phyloP scores from a whole-genome alignment of 1,140 invertebrate genomes.

The Drosophila persimilis region DNA sequence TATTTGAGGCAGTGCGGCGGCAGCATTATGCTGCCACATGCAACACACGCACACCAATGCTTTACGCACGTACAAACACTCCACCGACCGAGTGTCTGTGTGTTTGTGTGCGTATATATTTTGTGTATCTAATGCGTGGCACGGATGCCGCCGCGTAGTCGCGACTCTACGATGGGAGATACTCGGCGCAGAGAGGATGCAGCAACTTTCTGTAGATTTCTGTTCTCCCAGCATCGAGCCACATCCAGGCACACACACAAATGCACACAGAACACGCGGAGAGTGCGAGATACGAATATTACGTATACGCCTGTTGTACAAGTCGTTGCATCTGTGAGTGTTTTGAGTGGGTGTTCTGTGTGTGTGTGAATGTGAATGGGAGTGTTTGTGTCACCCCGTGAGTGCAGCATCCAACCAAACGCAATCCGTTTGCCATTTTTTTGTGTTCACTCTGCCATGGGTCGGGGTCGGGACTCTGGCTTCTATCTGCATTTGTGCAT shows the following conservation, averaged over 20 bases:
- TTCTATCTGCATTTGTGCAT: constrained; percentile 62
- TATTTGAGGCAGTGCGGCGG: constrained; percentile 48
- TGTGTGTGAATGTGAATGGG: background rate
- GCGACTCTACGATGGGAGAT: constrained; percentile 15
- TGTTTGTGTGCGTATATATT: constrained; percentile 3
- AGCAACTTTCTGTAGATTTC: constrained; percentile 41
- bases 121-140: constrained; percentile 57
- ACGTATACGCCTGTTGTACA: constrained; percentile 42
- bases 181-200: constrained; percentile 1
- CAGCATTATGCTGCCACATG: constrained; percentile 75
- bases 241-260: constrained; percentile 66
- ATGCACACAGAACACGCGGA: constrained; percentile 23
- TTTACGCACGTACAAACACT: constrained; percentile 27
- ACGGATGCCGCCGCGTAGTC: constrained; percentile 21
- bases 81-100: constrained; percentile 15
- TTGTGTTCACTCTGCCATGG: constrained; percentile 17
- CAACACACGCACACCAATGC: constrained; percentile 45
- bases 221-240: constrained; percentile 57
- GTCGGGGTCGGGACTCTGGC: constrained; percentile 5
- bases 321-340: background rate
- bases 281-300: constrained; percentile 7
- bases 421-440: background rate
- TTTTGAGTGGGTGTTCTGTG: too few relatives aligned
- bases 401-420: constrained; percentile 28
- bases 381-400: constrained; percentile 21